Evolutionary conservation across 2,113 vertebrate genomes (phyloP), one percentile per base, ranked within the genome.

Genomic region (Colaptes auratus): DNA sequence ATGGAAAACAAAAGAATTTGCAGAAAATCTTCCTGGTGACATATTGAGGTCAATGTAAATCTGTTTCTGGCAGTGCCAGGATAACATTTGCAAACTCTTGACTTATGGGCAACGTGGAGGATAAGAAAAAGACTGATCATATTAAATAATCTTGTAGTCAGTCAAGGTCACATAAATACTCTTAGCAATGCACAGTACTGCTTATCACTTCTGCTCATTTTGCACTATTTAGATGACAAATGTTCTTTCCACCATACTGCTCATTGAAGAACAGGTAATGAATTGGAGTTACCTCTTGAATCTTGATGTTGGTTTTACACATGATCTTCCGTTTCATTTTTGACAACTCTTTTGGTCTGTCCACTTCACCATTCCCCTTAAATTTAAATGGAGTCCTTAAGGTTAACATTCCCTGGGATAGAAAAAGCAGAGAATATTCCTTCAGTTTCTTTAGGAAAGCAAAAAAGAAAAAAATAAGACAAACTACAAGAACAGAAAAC

Each of bases 21-120:
- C 82, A 88, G 93, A 82, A 86, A 89, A 16, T 17, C 56, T 64
- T 88, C 81, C 77, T 58, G 72, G 23, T 95, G 94, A 91, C 73
- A 81, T 92, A 92, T 69, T 88, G 82, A 92, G 93, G 88, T 82
- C 91, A 90, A 28, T 31, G 70, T n/a, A 73, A 95, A 67, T 71
- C 69, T 83, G 56, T 86, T 80, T 75, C 73, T 83, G 66, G 61
- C 80, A 53, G 82, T 50, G 67, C 31, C 35, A 33, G 65, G 76
- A 60, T 61, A 91, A 53, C 60, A 75, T 75, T 67, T 81, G 72
- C 35, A 86, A 78, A 75, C 53, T 70, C 79, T 61, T 71, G 55
- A 69, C 15, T 82, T 66, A 18, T 15, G 39, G 61, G 12, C 56
- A 28, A 44, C 80, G 31, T 24, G 36, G 30, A 60, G 55, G 44